These are phyloP conservation scores for Chascanopsetta lugubris DNA, from an alignment of 2,113 vertebrate species.

Conservation along the genomic window DNA sequence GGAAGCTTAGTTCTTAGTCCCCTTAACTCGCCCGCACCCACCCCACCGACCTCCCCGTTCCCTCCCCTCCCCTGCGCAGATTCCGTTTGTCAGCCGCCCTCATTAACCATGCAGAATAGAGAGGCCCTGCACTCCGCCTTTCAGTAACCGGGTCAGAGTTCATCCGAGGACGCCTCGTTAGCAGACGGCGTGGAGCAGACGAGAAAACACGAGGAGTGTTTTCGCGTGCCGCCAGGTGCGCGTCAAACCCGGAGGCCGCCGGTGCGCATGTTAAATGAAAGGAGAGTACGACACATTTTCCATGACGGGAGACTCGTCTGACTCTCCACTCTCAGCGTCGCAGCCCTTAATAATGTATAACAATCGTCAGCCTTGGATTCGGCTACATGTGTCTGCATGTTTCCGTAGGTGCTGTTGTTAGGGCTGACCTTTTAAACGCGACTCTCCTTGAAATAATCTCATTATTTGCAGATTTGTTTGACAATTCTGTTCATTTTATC, in stretches of 20 bases:
- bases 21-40: constrained; percentile 15
- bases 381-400: constrained; percentile 1
- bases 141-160: constrained; percentile 73
- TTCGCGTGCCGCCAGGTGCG: constrained; percentile 9
- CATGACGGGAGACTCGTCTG: constrained; percentile 10
- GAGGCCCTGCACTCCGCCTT: constrained; percentile 49
- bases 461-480: constrained; percentile 25
- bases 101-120: constrained; percentile 59
- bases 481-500: constrained; percentile 23
- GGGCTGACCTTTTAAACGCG: constrained; percentile 40
- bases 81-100: constrained; percentile 62
- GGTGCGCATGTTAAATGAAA: constrained; percentile 2
- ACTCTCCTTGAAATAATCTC: constrained; percentile 32
- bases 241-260: constrained; percentile 5
- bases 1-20: constrained; percentile 50
- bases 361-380: constrained; percentile 38
- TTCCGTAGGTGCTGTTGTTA: constrained; percentile 22
- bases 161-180: constrained; percentile 51
- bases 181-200: constrained; percentile 12
- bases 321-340: not conserved
- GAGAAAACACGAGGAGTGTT: constrained; percentile 17
- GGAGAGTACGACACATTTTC: constrained; percentile 23
- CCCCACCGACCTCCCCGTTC: constrained; percentile 13
- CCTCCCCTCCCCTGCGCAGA: constrained; percentile 39
- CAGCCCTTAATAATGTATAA: constrained; percentile 10